Evolutionary conservation across 2,113 vertebrate species (phyloP).

Genomic region (Mormyrus iriodes): DNA sequence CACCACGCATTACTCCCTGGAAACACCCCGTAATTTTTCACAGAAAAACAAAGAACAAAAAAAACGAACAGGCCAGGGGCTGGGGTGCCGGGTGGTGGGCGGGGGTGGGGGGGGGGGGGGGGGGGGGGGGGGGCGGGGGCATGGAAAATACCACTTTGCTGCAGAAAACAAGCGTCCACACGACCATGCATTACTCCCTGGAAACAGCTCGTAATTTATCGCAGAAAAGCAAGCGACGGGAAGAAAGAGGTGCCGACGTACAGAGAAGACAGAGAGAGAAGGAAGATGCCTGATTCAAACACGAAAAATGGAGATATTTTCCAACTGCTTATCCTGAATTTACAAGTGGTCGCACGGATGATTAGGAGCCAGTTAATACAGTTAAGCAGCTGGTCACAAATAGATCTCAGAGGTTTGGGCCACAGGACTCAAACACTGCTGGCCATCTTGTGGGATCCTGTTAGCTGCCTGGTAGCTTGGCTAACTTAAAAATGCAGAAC

Average conservation of each 20-base stretch:
- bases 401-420: neutral
- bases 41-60: neutral
- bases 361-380: neutral
- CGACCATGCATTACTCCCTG: neutral
- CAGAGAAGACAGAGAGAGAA: neutral
- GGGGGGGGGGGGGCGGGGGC: neutral
- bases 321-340: neutral
- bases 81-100: neutral
- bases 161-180: conserved; percentile 26
- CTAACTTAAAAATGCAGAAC: neutral
- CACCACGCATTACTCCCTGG: neutral
- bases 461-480: neutral
- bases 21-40: neutral
- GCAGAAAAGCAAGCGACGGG: neutral
- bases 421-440: neutral
- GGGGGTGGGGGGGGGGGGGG: neutral
- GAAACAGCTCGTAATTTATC: neutral
- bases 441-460: neutral
- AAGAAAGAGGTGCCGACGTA: neutral
- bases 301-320: no score
- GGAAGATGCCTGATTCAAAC: neutral
- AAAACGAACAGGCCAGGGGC: no score
- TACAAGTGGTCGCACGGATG: neutral
- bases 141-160: conserved; percentile 32
- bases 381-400: neutral